Percentiles rank a stretch among this genome's conserved stretches.
Evolutionary conservation across 1,140 invertebrate species (phyloP).

Genomic region (Telenomus remus): DNA sequence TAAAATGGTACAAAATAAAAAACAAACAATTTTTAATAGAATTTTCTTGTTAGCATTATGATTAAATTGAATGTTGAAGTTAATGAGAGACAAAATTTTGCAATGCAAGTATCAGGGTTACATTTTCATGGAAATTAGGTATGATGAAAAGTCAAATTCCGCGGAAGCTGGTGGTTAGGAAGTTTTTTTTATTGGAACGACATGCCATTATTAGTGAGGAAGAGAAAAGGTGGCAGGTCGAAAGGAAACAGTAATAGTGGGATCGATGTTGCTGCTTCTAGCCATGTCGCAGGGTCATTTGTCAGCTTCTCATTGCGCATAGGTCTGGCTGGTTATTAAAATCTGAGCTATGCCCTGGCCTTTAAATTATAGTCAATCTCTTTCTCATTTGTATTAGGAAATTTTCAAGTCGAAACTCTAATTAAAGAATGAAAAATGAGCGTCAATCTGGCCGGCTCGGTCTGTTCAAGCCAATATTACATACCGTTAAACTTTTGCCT

Average conservation of each 20-base stretch:
- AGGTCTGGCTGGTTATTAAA: constrained; percentile 56
- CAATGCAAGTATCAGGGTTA: constrained; percentile 30
- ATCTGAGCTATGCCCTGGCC: constrained; percentile 37
- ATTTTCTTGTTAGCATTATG: too few species aligned
- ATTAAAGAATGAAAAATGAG: constrained; percentile 49
- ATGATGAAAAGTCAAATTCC: constrained; percentile 22
- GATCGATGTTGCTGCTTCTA: constrained; percentile 64
- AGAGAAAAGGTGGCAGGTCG: constrained; percentile 45
- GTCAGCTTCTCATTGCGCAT: constrained; percentile 64
- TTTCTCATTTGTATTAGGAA: constrained; percentile 51
- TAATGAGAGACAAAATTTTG: too few species aligned
- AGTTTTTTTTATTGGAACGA: constrained; percentile 40
- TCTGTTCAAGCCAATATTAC: constrained; percentile 26
- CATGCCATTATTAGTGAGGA: constrained; percentile 42
- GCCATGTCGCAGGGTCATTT: constrained; percentile 64
- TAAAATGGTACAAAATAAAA: too few species aligned
- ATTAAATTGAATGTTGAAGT: too few species aligned
- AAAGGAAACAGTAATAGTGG: constrained; percentile 58
- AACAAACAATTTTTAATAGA: too few species aligned
- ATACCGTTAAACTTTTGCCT: constrained; percentile 13
- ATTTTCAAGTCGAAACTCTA: constrained; percentile 40
- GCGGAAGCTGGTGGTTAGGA: constrained; percentile 21
- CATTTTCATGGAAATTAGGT: too few species aligned
- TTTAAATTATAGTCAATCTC: constrained; percentile 51
- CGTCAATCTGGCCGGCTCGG: neutral